These are phyloP conservation scores for Tipula unca DNA, from an alignment of 2,888 invertebrate species.

Conservation along the genomic window DNA sequence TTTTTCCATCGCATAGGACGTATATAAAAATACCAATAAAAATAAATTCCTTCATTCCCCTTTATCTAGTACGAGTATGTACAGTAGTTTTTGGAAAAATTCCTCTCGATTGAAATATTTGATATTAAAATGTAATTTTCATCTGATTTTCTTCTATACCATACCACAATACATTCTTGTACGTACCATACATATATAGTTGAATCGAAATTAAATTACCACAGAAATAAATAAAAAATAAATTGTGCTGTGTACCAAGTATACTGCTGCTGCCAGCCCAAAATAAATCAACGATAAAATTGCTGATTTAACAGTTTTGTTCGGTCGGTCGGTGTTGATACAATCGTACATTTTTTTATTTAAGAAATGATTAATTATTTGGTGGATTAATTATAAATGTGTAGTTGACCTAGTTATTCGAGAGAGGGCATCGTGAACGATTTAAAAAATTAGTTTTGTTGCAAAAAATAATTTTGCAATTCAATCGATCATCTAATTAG, in stretches of 20 bases:
- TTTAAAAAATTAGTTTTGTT: not conserved
- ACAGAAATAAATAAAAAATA: not conserved
- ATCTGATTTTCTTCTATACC: not conserved
- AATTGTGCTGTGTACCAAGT: no score
- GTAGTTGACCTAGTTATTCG: not conserved
- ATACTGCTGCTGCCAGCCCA: not conserved
- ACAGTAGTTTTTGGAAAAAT: not conserved
- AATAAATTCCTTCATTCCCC: not conserved
- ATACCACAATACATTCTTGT: not conserved
- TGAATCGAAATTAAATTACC: not conserved
- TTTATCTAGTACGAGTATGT: not conserved
- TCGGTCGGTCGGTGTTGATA: not conserved
- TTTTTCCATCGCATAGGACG: not conserved
- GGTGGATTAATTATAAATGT: not conserved
- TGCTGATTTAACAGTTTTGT: not conserved
- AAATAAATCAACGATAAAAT: not conserved
- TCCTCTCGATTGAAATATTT: not conserved
- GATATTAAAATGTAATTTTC: not conserved
- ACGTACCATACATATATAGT: not conserved
- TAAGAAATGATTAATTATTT: not conserved
- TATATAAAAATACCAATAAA: not conserved
- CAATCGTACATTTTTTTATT: not conserved
- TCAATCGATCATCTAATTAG: not conserved
- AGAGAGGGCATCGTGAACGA: not conserved
- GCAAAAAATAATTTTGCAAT: not conserved